phyloP scores from a whole-genome alignment of 2,888 invertebrate species.

The Heliconius charithonia region DNA sequence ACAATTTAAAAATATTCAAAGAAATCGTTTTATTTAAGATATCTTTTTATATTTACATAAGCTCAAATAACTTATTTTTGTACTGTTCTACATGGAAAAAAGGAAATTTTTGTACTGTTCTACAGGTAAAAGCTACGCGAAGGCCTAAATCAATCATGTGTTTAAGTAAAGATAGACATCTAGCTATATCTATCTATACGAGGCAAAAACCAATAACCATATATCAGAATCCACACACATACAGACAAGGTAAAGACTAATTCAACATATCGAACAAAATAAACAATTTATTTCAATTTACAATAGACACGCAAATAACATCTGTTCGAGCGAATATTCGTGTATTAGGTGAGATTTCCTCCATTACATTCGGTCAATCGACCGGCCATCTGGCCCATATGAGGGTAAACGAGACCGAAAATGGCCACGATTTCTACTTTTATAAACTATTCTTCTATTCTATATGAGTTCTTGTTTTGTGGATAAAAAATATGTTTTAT shows the following conservation, averaged over 20 bases:
- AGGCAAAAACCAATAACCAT: neutral
- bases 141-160: no score
- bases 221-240: slow-evolving; percentile 8
- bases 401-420: slow-evolving; percentile 41
- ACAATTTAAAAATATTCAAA: no score
- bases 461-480: neutral
- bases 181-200: neutral
- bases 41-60: no score
- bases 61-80: no score
- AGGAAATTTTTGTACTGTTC: no score
- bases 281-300: slow-evolving; percentile 43
- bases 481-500: no score
- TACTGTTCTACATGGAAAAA: no score
- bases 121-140: no score
- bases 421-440: slow-evolving; percentile 45
- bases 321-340: slow-evolving; percentile 65
- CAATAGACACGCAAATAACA: slow-evolving; percentile 55
- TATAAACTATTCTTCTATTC: slow-evolving; percentile 27
- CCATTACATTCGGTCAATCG: slow-evolving; percentile 73
- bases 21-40: no score
- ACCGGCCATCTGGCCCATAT: slow-evolving; percentile 72
- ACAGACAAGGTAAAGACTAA: slow-evolving; percentile 21
- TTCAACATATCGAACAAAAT: slow-evolving; percentile 22
- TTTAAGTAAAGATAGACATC: neutral
- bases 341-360: slow-evolving; percentile 71